phyloP scores from a whole-genome alignment of 2,888 invertebrate genomes.

The Caenorhabditis macrosperma region DNA sequence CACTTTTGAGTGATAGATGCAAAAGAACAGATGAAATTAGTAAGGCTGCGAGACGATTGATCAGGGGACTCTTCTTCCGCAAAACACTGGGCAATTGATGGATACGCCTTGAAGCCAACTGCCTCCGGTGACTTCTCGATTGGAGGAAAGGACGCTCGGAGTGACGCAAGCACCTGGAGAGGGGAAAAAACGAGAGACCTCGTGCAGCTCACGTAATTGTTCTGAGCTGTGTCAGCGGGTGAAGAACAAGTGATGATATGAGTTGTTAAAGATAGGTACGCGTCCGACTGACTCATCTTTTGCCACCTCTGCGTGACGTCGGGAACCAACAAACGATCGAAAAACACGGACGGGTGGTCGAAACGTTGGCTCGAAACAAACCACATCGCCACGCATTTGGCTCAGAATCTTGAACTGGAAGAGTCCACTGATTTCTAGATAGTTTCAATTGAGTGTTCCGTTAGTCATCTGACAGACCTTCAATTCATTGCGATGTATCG shows the following conservation, averaged over 20 bases:
- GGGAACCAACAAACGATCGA: constrained; percentile 42
- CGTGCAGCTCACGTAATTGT: constrained; percentile 42
- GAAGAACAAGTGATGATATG: constrained; percentile 22
- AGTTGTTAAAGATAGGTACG: constrained; percentile 49
- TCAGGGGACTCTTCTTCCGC: constrained; percentile 14
- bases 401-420: no score
- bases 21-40: constrained; percentile 54
- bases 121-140: background rate
- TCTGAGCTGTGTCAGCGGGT: constrained; percentile 9
- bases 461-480: no score
- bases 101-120: constrained; percentile 32
- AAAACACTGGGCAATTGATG: constrained; percentile 45
- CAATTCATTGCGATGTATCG: no score
- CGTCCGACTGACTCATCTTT: constrained; percentile 22
- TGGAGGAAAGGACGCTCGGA: constrained; percentile 32
- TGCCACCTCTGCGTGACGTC: constrained; percentile 44
- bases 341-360: constrained; percentile 30
- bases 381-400: no score
- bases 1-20: constrained; percentile 49
- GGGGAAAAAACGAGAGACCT: constrained; percentile 24
- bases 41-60: constrained; percentile 25
- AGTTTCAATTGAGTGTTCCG: no score
- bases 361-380: no score
- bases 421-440: no score
- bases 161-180: constrained; percentile 52